These are phyloP conservation scores for Phaethornis superciliosus DNA, from an alignment of 2,113 vertebrate genomes.

Conservation along the genomic window DNA sequence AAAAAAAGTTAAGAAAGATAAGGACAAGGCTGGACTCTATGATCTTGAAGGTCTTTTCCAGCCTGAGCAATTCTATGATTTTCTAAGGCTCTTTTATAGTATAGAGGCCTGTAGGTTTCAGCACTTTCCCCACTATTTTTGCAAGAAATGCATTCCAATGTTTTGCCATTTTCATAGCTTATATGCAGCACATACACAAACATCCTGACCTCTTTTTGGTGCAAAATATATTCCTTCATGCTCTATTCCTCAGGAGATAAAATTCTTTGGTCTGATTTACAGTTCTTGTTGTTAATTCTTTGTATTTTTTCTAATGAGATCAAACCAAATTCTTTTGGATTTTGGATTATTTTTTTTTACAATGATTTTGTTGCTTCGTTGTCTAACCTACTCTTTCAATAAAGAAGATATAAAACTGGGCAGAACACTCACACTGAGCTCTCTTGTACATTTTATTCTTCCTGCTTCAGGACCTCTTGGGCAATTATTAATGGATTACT, in stretches of 20 bases:
- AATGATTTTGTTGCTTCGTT: neutral
- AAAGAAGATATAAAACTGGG: neutral
- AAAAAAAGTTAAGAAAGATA: neutral
- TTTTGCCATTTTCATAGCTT: neutral
- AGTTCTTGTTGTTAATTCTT: neutral
- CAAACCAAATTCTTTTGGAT: neutral
- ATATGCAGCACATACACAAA: neutral
- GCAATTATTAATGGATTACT: neutral
- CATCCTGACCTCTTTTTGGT: neutral
- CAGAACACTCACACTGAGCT: neutral
- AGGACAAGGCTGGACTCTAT: too few species aligned
- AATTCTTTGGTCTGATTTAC: neutral
- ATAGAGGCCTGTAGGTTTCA: neutral
- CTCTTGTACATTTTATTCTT: neutral
- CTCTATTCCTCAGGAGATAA: neutral
- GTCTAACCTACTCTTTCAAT: neutral
- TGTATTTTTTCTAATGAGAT: neutral
- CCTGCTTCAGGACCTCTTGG: neutral
- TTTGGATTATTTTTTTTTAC: neutral
- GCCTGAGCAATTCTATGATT: neutral
- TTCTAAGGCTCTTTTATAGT: neutral
- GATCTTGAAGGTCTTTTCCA: too few species aligned
- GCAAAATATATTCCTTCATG: neutral
- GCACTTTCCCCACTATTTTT: neutral
- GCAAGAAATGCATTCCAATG: neutral